Conservation (phyloP, 2,113 vertebrate genomes). For the Campylomormyrus numenius region DNA sequence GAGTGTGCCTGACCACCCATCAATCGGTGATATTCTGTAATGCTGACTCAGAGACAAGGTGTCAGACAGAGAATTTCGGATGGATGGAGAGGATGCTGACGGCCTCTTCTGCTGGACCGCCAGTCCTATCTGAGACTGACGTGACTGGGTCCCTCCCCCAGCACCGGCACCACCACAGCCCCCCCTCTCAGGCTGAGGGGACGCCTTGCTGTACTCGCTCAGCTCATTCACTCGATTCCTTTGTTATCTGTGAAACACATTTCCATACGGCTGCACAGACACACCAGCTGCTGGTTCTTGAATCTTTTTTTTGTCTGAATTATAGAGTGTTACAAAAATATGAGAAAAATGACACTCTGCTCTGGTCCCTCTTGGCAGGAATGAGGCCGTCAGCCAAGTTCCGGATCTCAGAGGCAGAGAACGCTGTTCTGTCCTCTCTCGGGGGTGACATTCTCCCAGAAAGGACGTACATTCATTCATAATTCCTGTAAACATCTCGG, state of each 20-base stretch:
- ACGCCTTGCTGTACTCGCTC: neutral
- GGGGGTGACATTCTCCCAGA: slow-evolving; percentile 35
- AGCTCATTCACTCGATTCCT: neutral
- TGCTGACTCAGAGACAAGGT: slow-evolving; percentile 5
- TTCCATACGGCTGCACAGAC: neutral
- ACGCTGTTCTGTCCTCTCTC: neutral
- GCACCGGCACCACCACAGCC: neutral
- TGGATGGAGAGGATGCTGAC: neutral
- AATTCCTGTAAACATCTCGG: slow-evolving; percentile 36
- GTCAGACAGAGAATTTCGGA: neutral
- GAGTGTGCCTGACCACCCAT: neutral
- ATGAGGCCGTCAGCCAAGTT: slow-evolving; percentile 66
- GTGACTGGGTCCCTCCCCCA: neutral
- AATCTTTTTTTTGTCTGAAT: slow-evolving; percentile 25
- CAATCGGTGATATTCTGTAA: neutral
- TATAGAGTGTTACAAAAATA: slow-evolving; percentile 44
- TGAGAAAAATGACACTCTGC: slow-evolving; percentile 67
- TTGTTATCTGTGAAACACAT: slow-evolving; percentile 16
- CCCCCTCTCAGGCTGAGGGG: neutral
- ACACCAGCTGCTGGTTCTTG: slow-evolving; percentile 2
- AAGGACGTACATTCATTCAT: slow-evolving; percentile 35
- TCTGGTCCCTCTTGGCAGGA: slow-evolving; percentile 60
- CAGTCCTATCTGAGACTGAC: neutral
- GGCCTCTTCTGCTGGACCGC: neutral
- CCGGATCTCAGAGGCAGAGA: neutral